Base-by-base conservation (phyloP, 2,797 vertebrate species). In the Notamacropus eugenii region DNA sequence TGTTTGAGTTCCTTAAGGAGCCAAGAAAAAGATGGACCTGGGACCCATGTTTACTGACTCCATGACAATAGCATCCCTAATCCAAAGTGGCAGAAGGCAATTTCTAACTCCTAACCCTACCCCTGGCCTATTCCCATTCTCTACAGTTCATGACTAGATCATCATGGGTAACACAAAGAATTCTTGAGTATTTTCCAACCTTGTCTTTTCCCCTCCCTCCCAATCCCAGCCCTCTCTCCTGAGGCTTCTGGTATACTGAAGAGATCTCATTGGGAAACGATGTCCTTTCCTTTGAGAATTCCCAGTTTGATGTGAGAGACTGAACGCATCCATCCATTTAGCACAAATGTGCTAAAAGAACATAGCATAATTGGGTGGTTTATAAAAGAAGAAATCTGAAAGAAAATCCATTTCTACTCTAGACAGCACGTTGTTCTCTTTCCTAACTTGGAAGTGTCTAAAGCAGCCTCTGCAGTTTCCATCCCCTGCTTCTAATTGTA, bases 341-440 rank as follows among this genome's bases (percentile, higher is more conserved):
- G 82, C 55, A 46, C 58, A 96, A 58, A 90, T 93, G 91, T 96
- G 67, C 91, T 93, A 56, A 90, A 91, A 50, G 91, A 82, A 55
- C 67, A 56, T 57, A 91, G 93, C 12, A 82, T 1, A 0, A 29
- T 55, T 82, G 93, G 91, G 57, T 91, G 56, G 91, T 92, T 93
- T 96, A 19, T 58, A 67, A 55, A 82, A 82, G 40, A 46, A 46
- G 46, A 82, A 82, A 82, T 82, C 40, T 82, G n/a, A 82, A 82
- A 3, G 74, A 82, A 82, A 82, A 82, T 24, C 9, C 40, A 82
- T 24, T 62, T 31, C 67, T 82, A 34, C 67, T 74, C 22, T 46
- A 27, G 74, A 46, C 40, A 82, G 74, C 74, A 82, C 22, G 27
- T 46, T 46, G 9, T 82, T 27, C 74, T 82, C 22, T 46, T 82